A percentile compares a stretch with the other conserved stretches of the same genome.
Evolutionary conservation across 2,888 invertebrate species (phyloP).

Genomic region (Ormyrus pomaceus): DNA sequence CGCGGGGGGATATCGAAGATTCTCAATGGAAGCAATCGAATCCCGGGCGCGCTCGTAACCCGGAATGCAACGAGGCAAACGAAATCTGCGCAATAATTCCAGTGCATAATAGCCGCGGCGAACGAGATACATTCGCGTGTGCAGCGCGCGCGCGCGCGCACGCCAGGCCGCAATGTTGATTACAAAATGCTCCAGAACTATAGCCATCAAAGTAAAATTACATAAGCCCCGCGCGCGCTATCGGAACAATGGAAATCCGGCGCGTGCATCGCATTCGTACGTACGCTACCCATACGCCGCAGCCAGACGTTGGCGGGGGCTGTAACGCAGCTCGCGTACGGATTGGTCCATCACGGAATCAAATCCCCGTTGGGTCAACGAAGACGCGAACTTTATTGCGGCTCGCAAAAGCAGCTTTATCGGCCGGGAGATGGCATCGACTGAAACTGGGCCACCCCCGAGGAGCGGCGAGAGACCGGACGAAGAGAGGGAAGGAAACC

Average conservation of each 20-base stretch:
- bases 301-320: background rate
- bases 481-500: no score
- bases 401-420: conserved; percentile 24
- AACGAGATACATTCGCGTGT: background rate
- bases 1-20: no score
- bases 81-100: no score
- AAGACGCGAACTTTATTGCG: background rate
- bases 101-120: background rate
- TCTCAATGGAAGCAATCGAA: no score
- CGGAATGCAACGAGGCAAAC: no score
- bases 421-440: background rate
- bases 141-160: background rate
- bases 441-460: conserved; percentile 17
- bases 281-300: background rate
- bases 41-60: no score
- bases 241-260: background rate
- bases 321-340: background rate
- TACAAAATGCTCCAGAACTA: background rate
- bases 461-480: background rate
- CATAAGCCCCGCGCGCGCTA: background rate
- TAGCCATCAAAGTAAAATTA: background rate
- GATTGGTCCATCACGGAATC: background rate
- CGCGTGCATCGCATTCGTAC: background rate
- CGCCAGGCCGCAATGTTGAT: background rate
- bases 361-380: no score